Conservation (phyloP, 30 jellyfish, hydroid and myxozoan genomes). For the Aurelia aurita complex sp. Pacific region DNA sequence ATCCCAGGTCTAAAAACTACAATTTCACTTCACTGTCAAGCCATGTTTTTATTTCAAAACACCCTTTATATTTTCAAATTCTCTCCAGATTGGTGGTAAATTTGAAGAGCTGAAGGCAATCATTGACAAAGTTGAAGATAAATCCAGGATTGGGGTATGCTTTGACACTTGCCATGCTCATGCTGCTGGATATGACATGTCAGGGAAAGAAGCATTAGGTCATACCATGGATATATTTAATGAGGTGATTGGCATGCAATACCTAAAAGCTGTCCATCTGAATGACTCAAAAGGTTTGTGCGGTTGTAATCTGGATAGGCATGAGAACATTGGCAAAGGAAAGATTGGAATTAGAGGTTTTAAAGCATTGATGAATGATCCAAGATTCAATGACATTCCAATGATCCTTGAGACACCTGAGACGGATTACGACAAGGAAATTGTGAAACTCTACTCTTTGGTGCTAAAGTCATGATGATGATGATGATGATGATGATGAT, state of each 20-base stretch:
- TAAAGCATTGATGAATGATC: conserved; percentile 57
- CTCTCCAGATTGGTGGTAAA: conserved; percentile 61
- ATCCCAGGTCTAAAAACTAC: no score
- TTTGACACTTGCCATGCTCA: conserved; percentile 75
- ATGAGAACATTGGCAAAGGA: conserved; percentile 66
- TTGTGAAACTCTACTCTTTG: conserved; percentile 20
- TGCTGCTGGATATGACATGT: conserved; percentile 70
- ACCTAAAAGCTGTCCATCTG: conserved; percentile 63
- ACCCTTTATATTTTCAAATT: no score
- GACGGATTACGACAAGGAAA: conserved; percentile 41
- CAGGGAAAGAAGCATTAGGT: conserved; percentile 24
- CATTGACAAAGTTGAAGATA: conserved; percentile 55
- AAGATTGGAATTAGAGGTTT: conserved; percentile 61
- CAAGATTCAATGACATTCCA: conserved; percentile 45
- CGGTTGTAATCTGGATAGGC: conserved; percentile 40
- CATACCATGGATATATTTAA: conserved; percentile 52
- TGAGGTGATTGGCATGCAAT: conserved; percentile 40
- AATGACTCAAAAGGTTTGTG: conserved; percentile 56
- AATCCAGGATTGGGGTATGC: conserved; percentile 62
- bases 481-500: no score
- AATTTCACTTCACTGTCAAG: no score
- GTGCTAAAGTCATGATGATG: not conserved
- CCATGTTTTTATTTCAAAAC: no score
- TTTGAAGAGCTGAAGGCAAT: conserved; percentile 57
- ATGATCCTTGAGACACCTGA: conserved; percentile 67